Evolutionary conservation across 2,113 vertebrate genomes (phyloP).

Genomic region (Lepus europaeus): DNA sequence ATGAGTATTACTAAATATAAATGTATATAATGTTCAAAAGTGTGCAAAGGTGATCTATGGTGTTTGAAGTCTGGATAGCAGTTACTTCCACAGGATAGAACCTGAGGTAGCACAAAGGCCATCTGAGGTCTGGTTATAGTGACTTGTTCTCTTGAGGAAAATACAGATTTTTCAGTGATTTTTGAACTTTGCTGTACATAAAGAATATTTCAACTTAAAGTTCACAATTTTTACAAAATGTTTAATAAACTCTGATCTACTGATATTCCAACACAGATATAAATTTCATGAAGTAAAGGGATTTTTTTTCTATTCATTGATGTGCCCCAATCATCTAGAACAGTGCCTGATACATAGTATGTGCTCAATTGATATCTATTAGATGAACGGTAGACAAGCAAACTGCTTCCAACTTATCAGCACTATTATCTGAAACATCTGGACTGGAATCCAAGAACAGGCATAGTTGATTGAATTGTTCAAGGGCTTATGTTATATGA

Average conservation of each 20-base stretch:
- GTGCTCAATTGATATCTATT: constrained; percentile 6
- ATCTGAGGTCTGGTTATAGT: neutral
- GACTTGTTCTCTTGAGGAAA: constrained; percentile 30
- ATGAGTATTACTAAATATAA: neutral
- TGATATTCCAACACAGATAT: neutral
- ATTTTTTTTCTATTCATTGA: constrained; percentile 15
- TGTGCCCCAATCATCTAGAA: neutral
- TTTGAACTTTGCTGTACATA: neutral
- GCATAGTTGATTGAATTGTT: neutral
- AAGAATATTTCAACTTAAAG: constrained; percentile 31
- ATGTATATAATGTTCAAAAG: constrained; percentile 8
- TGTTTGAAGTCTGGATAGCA: neutral
- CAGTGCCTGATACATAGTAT: neutral
- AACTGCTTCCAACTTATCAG: neutral
- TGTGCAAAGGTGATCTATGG: neutral
- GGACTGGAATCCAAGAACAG: constrained; percentile 5
- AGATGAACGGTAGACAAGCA: neutral
- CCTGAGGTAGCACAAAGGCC: neutral
- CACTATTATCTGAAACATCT: constrained; percentile 19
- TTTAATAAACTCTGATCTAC: constrained; percentile 34
- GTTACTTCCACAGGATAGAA: neutral
- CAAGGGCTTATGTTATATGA: neutral
- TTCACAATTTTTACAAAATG: constrained; percentile 33
- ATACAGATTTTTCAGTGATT: neutral
- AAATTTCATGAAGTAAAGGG: constrained; percentile 23